Conservation (phyloP, 2,797 vertebrate genomes). For the Etheostoma nigrum region DNA sequence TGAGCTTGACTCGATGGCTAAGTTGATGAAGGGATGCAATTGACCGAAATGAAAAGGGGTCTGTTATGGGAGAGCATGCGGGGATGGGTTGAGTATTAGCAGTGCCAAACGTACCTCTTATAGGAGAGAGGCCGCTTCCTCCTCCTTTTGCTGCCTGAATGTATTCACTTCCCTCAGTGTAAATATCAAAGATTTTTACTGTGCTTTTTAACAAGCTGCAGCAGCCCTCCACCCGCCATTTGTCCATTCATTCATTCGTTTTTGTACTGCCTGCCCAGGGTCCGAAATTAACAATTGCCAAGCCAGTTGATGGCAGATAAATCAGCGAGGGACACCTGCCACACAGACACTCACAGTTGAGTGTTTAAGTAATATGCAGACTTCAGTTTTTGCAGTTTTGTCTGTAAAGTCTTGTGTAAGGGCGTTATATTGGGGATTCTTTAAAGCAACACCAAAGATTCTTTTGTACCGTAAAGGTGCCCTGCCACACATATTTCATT, state of each 20-base stretch:
- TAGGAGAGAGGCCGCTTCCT: conserved; percentile 50
- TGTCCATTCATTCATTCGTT: conserved; percentile 31
- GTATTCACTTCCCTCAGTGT: conserved; percentile 82
- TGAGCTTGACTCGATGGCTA: conserved; percentile 18
- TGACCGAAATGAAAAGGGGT: conserved; percentile 16
- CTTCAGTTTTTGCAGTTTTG: not conserved
- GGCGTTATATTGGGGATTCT: not conserved
- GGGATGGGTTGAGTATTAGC: conserved; percentile 60
- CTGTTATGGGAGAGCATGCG: conserved; percentile 1
- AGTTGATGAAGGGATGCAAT: conserved; percentile 16
- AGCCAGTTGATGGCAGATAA: conserved; percentile 10
- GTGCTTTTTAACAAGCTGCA: conserved; percentile 74
- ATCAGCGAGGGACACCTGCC: conserved; percentile 16
- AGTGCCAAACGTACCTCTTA: conserved; percentile 85
- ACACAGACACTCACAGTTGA: not conserved
- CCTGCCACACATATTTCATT: no score
- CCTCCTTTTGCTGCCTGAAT: conserved; percentile 80
- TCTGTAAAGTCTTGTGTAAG: conserved; percentile 5
- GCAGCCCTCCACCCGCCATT: conserved; percentile 29
- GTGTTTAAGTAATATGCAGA: not conserved
- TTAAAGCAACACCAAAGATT: no score
- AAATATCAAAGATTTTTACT: conserved; percentile 81
- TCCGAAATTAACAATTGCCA: conserved; percentile 15
- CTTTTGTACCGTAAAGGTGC: no score
- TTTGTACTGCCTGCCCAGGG: conserved; percentile 19